Percentiles rank a stretch among this genome's conserved stretches.
These are phyloP conservation scores for Xiphydria camelus DNA, from an alignment of 2,888 invertebrate genomes.

Conservation along the genomic window DNA sequence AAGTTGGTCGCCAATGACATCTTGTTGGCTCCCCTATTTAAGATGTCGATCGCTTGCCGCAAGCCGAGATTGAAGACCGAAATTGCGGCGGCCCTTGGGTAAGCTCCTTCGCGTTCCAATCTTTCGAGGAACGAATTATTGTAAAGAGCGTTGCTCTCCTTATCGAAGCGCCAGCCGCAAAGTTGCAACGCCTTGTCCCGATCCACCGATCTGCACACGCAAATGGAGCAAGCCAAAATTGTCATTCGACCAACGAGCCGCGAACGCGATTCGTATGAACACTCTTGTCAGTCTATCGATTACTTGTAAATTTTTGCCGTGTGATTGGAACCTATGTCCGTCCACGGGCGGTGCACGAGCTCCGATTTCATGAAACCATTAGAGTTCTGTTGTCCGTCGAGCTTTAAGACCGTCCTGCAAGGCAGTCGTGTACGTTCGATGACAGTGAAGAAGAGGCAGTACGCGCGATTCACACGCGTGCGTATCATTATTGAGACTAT, in stretches of 20 bases:
- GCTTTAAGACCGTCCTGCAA: conserved; percentile 61
- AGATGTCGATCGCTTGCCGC: conserved; percentile 80
- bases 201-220: conserved; percentile 63
- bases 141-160: conserved; percentile 63
- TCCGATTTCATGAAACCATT: conserved; percentile 64
- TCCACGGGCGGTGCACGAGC: conserved; percentile 65
- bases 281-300: no score
- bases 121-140: conserved; percentile 64
- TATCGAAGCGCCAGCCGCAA: conserved; percentile 89
- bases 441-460: no score
- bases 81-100: conserved; percentile 86
- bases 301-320: conserved; percentile 64
- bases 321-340: conserved; percentile 66
- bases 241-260: no score
- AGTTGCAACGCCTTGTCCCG: conserved; percentile 80
- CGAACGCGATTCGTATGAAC: no score
- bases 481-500: background rate
- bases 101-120: conserved; percentile 73
- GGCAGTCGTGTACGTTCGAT: no score
- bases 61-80: conserved; percentile 89
- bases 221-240: no score
- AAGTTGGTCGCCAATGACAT: conserved; percentile 55
- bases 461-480: no score
- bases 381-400: conserved; percentile 59
- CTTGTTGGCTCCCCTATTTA: conserved; percentile 71